These are phyloP conservation scores for Blastobasis lacticolella DNA, from an alignment of 2,888 invertebrate genomes.

Conservation along the genomic window DNA sequence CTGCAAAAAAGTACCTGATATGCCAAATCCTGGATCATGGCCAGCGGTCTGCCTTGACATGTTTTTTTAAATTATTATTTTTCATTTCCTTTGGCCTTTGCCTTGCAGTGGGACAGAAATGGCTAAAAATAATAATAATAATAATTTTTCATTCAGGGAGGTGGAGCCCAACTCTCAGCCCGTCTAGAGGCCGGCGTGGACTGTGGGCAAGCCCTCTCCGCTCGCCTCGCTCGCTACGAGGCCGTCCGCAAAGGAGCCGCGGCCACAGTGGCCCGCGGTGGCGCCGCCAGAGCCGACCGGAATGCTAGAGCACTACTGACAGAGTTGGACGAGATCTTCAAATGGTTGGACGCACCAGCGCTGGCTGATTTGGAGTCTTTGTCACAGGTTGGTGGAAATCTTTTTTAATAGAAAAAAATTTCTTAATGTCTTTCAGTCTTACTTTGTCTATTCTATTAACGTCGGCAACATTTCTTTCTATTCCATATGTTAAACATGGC, in stretches of 20 bases:
- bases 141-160: conserved; percentile 52
- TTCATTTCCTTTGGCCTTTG: too few species aligned
- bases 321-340: conserved; percentile 79
- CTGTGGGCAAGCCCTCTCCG: conserved; percentile 42
- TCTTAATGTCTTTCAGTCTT: too few species aligned
- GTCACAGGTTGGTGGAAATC: conserved; percentile 26
- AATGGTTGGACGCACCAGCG: conserved; percentile 53
- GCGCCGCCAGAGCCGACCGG: conserved; percentile 78
- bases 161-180: conserved; percentile 78
- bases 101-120: not conserved
- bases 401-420: too few species aligned
- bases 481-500: too few species aligned
- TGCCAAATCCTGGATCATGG: too few species aligned
- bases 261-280: conserved; percentile 23
- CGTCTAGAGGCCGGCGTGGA: conserved; percentile 75
- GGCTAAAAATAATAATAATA: not conserved
- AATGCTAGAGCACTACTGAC: conserved; percentile 87
- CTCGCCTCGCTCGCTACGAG: conserved; percentile 51
- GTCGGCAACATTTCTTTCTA: too few species aligned
- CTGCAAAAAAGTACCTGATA: too few species aligned
- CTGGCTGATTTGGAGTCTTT: conserved; percentile 44
- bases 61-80: too few species aligned
- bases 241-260: conserved; percentile 71
- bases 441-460: too few species aligned
- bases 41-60: too few species aligned